Percentiles rank a stretch among this genome's conserved stretches.
phyloP scores from a whole-genome alignment of 2,888 invertebrate genomes.

The Pyralis farinalis region DNA sequence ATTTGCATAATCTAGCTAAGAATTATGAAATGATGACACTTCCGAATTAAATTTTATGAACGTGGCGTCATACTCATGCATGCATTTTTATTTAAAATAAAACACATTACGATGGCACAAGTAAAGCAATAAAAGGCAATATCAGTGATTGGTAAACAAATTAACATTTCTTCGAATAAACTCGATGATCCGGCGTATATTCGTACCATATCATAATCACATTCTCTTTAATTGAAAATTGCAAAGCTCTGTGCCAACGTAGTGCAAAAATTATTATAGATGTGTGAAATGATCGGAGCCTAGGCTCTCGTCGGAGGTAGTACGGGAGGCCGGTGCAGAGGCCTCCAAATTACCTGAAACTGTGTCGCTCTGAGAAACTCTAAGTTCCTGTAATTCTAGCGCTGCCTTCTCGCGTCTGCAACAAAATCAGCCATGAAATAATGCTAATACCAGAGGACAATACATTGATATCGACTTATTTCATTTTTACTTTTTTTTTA shows the following conservation, averaged over 20 bases:
- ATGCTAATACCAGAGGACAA: no score
- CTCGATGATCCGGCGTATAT: no score
- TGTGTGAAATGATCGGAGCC: conserved; percentile 67
- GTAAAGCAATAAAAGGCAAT: no score
- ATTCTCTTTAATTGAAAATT: no score
- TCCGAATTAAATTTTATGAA: not conserved
- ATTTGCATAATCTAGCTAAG: not conserved
- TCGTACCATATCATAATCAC: no score
- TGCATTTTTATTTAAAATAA: not conserved
- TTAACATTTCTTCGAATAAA: no score
- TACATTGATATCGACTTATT: no score
- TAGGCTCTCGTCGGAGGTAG: conserved; percentile 65
- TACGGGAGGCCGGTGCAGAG: conserved; percentile 71
- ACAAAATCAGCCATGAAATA: no score
- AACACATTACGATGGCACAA: not conserved
- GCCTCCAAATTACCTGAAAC: conserved; percentile 81
- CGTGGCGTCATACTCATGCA: not conserved
- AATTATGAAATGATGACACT: not conserved
- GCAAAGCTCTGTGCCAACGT: conserved; percentile 1
- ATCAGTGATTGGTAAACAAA: no score
- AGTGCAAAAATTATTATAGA: conserved; percentile 15
- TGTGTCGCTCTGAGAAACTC: conserved; percentile 79
- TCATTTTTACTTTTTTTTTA: no score
- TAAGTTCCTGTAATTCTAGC: conserved; percentile 73
- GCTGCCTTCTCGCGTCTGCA: conserved; percentile 81